These are phyloP conservation scores for Oegoconia quadripuncta DNA, from an alignment of 2,888 invertebrate species.

Conservation along the genomic window DNA sequence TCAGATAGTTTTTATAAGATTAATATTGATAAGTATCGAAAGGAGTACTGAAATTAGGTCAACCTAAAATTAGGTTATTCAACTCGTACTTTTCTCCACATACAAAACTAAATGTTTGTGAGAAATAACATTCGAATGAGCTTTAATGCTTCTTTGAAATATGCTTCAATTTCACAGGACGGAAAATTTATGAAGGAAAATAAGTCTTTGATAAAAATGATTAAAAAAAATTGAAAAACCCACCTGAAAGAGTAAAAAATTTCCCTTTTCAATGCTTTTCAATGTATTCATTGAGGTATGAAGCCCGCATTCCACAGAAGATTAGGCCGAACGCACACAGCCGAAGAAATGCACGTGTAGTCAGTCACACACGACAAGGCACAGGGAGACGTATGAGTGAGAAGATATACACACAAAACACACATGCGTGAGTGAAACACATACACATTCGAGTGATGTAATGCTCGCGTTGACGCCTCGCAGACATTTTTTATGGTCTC, in stretches of 20 bases:
- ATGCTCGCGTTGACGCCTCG: constrained; percentile 67
- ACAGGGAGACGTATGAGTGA: constrained; percentile 26
- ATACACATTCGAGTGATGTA: constrained; percentile 58
- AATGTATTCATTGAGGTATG: constrained; percentile 70
- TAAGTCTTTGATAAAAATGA: background rate
- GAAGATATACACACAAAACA: constrained; percentile 1
- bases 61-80: no score
- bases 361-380: constrained; percentile 13
- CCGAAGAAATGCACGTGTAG: constrained; percentile 21
- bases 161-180: no score
- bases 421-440: constrained; percentile 32
- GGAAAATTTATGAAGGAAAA: no score
- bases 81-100: background rate
- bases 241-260: constrained; percentile 37
- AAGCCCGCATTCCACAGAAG: constrained; percentile 75
- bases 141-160: no score
- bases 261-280: constrained; percentile 68
- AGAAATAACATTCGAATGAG: no score
- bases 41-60: no score
- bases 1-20: no score
- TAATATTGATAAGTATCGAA: no score
- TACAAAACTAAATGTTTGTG: no score
- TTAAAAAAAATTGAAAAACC: constrained; percentile 3
- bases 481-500: constrained; percentile 76
- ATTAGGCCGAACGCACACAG: constrained; percentile 57